A percentile compares a stretch with the other conserved stretches of the same genome.
phyloP scores from a whole-genome alignment of 2,113 vertebrate genomes.

The Fukomys damarensis region DNA sequence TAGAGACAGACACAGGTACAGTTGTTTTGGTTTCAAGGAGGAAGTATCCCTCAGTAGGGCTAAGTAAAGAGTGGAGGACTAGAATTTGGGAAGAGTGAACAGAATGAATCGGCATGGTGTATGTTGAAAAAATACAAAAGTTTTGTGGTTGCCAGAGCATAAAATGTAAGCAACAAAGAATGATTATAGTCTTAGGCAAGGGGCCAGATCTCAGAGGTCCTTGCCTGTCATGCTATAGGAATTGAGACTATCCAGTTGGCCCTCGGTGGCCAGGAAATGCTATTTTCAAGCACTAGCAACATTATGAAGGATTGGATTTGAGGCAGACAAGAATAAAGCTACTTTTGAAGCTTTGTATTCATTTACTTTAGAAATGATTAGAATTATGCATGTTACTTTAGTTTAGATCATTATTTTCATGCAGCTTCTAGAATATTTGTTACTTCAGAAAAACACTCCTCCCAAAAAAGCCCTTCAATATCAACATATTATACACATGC shows the following conservation, averaged over 20 bases:
- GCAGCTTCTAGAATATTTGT: background rate
- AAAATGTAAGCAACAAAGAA: background rate
- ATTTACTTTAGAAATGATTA: background rate
- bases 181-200: background rate
- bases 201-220: background rate
- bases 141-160: background rate
- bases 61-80: background rate
- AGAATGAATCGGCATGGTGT: background rate
- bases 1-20: background rate
- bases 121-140: background rate
- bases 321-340: background rate
- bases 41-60: background rate
- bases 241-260: background rate
- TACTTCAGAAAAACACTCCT: slow-evolving; percentile 46
- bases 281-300: background rate
- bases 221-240: background rate
- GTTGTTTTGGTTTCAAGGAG: background rate
- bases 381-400: slow-evolving; percentile 41
- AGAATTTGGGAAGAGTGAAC: background rate
- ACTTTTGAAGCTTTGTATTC: slow-evolving; percentile 33
- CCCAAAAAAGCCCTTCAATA: background rate
- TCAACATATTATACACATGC: slow-evolving; percentile 36
- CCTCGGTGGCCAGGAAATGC: background rate
- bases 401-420: background rate
- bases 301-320: background rate